Base-by-base conservation (phyloP, 2,113 vertebrate species). In the Nesoenas mayeri region DNA sequence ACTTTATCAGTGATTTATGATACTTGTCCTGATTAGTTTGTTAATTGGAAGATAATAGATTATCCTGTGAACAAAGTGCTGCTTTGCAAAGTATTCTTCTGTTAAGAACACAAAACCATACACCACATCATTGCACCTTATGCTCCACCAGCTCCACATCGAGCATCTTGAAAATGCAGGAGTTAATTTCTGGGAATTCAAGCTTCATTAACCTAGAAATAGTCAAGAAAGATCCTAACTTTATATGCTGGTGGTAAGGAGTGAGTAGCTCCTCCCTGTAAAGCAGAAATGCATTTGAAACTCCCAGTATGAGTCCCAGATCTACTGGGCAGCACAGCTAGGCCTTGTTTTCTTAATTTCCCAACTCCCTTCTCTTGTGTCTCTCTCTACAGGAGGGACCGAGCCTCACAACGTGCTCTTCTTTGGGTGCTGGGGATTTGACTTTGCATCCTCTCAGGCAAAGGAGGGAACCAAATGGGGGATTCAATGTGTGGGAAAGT, bases 261-360 rank as follows among this genome's bases (percentile, higher is more conserved):
- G 9, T 74, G 12, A 77, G 21, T 15, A 40, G 17, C 7, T 80
- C 26, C 34, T 73, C 65, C 29, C 17, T 48, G 3, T 36, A 32
- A 81, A 32, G 21, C 5, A 31, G 25, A 22, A 84, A 80, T 17
- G 3, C 61, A 10, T 53, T 66, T 66, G 47, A 81, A 89, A 73
- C 12, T 9, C n/a, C 10, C 20, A 26, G 0, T 14, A 42, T 21
- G 18, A 70, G 5, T 21, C 9, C 6, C 28, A 34, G 47, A 38
- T 53, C 22, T 48, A 18, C 16, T 20, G 42, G 56, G 6, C 17
- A 47, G 44, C 44, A 47, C 13, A 82, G 15, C 14, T 15, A 48
- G 60, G 5, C 6, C 9, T 51, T 64, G 2, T 32, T 72, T 67
- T 64, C 34, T 72, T 15, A 28, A 14, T 72, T 79, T 72, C 38